Conservation (phyloP, 2,888 invertebrate species). For the Sycophila texana region DNA sequence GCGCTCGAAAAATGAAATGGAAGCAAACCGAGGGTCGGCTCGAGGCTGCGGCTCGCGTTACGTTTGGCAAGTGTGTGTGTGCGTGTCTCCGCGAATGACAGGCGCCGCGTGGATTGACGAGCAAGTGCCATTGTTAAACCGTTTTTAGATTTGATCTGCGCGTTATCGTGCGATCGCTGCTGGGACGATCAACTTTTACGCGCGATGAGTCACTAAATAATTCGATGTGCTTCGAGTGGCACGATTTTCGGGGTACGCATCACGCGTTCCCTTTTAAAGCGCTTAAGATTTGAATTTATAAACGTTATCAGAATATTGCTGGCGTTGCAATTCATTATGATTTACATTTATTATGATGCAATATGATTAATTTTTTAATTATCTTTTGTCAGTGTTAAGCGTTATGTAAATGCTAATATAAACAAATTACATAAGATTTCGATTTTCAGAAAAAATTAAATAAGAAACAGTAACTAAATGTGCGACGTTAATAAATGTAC, state of each 20-base stretch:
- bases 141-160: constrained; percentile 60
- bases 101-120: constrained; percentile 57
- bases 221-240: constrained; percentile 22
- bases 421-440: too few relatives aligned
- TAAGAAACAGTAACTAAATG: too few relatives aligned
- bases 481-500: too few relatives aligned
- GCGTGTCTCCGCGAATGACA: constrained; percentile 12
- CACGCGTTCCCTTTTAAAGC: background rate
- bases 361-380: background rate
- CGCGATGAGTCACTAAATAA: constrained; percentile 21
- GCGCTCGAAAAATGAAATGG: constrained; percentile 26
- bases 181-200: background rate
- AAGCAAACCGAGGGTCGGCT: constrained; percentile 7
- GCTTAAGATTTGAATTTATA: background rate
- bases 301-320: too few relatives aligned
- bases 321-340: too few relatives aligned
- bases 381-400: too few relatives aligned
- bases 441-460: too few relatives aligned
- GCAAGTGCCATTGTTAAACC: constrained; percentile 72
- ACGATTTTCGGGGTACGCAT: too few relatives aligned
- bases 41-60: constrained; percentile 15
- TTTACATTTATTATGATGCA: background rate
- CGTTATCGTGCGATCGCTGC: background rate
- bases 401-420: too few relatives aligned
- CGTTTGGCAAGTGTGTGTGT: background rate